Evolutionary conservation across 2,888 invertebrate genomes (phyloP).

Genomic region (Hypomecis punctinalis): DNA sequence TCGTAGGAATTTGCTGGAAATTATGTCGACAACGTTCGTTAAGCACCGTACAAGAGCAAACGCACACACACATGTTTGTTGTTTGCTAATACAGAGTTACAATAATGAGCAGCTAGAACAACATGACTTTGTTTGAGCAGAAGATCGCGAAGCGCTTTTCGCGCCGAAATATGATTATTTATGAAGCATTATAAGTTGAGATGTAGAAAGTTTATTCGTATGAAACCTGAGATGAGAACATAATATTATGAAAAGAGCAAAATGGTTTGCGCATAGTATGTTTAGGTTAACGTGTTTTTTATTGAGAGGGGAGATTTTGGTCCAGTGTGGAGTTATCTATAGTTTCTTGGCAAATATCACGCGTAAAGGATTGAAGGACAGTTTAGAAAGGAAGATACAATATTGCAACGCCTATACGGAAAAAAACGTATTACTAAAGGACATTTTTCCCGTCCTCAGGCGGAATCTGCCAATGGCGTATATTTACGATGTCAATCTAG

Average conservation of each 20-base stretch:
- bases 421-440: conserved; percentile 21
- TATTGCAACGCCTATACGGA: conserved; percentile 11
- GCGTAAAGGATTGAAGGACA: not conserved
- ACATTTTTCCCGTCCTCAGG: conserved; percentile 37
- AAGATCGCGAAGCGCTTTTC: conserved; percentile 24
- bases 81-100: conserved; percentile 27
- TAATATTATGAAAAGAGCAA: not conserved
- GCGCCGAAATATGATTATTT: conserved; percentile 27
- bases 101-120: conserved; percentile 33
- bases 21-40: conserved; percentile 21
- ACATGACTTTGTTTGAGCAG: conserved; percentile 28
- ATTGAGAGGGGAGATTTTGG: not conserved
- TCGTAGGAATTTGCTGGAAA: conserved; percentile 19
- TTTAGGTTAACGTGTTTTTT: not conserved
- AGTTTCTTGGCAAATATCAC: not conserved
- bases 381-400: conserved; percentile 5
- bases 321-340: not conserved
- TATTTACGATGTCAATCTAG: conserved; percentile 77
- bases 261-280: not conserved
- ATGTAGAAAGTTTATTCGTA: conserved; percentile 18
- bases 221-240: conserved; percentile 6
- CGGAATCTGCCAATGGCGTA: conserved; percentile 62
- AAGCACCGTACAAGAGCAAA: conserved; percentile 10
- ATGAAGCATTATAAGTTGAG: conserved; percentile 29
- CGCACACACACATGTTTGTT: conserved; percentile 11